Base-by-base conservation (phyloP, 1,140 invertebrate genomes). In the Rhizoglyphus robini region DNA sequence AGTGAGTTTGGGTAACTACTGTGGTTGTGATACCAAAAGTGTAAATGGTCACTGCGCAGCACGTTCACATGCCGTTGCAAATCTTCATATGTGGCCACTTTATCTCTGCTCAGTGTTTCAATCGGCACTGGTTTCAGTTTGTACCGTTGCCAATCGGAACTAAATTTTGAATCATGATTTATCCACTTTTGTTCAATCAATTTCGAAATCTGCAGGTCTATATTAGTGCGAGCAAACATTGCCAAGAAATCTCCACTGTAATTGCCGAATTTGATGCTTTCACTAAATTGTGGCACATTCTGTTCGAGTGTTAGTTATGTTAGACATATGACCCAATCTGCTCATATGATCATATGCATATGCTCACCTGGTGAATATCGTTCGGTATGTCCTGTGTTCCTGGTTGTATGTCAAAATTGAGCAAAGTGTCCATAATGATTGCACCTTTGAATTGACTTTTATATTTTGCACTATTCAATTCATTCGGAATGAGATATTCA, bases 361-460 rank as follows among this genome's bases (percentile, higher is more conserved):
- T 64, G 61, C 60, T 47, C 46, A 69, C 70, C 38, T 58, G 54
- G 31, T 61, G 30, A 41, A 70, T 59, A 59, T 70, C 69, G n/a
- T 64, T 3, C 8, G 68, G 68, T 11, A 72, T 66, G 2, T 71
- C 74, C 69, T 78, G 77, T 4, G 75, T 73, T 8, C 68, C 65
- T 4, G 69, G 68, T 8, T 68, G 69, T 5, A 71, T 69, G 69
- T 78, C 76, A 61, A 72, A 78, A 68, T 78, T 76, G 64, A 76
- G 69, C 27, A 78, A 72, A 20, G 75, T 75, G 67, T 78, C 77
- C 64, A 78, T 63, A 30, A 78, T 74, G 63, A 76, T 75, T 0
- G 77, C 77, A 30, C 77, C 77, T 68, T 74, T 69, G 36, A 73
- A 68, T 48, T 54, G 65, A 51, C 63, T 18, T 3, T 57, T 65